Evolutionary conservation across 2,113 vertebrate genomes (phyloP).

Genomic region (human (Homo sapiens)): GRCh38 chr4:8478001-8478500

Average conservation of each 20-base stretch:
- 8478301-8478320: background rate
- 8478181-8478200: background rate
- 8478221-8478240: background rate
- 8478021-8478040: background rate
- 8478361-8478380: background rate
- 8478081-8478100: background rate
- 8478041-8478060: too few species aligned
- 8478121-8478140: too few species aligned
- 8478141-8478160: background rate
- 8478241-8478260: background rate
- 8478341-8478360: background rate
- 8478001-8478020: background rate
- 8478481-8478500: too few species aligned
- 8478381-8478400: rapidly evolving
- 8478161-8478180: background rate
- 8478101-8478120: background rate
- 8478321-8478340: background rate
- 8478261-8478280: background rate
- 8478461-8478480: background rate
- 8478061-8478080: background rate
- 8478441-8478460: background rate
- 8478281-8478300: background rate
- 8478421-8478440: background rate
- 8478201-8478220: background rate
- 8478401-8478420: background rate